These are phyloP conservation scores for Onychomys torridus DNA, from an alignment of 2,797 vertebrate genomes.

Conservation along the genomic window DNA sequence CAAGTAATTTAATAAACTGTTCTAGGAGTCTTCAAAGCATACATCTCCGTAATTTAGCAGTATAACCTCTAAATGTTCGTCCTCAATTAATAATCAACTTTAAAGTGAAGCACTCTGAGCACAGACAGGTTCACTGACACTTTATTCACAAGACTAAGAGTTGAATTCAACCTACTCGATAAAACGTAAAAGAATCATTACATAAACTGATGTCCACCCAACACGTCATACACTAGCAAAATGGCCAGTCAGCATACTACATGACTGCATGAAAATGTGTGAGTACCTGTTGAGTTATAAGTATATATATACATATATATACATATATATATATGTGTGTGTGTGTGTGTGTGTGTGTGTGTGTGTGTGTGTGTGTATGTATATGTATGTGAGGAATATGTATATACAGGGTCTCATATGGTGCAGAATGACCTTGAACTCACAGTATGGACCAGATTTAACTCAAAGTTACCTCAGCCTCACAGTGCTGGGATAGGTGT, in stretches of 20 bases:
- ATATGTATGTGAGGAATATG: background rate
- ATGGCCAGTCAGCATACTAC: background rate
- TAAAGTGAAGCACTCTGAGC: slow-evolving; percentile 33
- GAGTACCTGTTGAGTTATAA: background rate
- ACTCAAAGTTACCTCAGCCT: background rate
- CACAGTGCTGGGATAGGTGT: background rate
- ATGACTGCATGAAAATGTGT: background rate
- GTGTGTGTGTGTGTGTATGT: no score
- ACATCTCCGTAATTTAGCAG: background rate
- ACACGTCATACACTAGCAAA: background rate
- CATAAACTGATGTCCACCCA: background rate
- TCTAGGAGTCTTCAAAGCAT: slow-evolving; percentile 16
- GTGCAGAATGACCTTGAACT: background rate
- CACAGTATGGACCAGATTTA: background rate
- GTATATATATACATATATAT: background rate
- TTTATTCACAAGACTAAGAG: background rate
- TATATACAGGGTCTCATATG: background rate
- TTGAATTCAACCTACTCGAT: background rate
- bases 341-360: no score
- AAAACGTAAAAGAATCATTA: background rate
- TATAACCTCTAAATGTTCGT: background rate
- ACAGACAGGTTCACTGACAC: background rate
- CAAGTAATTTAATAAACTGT: background rate
- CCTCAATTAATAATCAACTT: slow-evolving; percentile 37
- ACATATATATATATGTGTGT: background rate